These are phyloP conservation scores for Mechanitis mazaeus DNA, from an alignment of 2,888 invertebrate species.

Conservation along the genomic window DNA sequence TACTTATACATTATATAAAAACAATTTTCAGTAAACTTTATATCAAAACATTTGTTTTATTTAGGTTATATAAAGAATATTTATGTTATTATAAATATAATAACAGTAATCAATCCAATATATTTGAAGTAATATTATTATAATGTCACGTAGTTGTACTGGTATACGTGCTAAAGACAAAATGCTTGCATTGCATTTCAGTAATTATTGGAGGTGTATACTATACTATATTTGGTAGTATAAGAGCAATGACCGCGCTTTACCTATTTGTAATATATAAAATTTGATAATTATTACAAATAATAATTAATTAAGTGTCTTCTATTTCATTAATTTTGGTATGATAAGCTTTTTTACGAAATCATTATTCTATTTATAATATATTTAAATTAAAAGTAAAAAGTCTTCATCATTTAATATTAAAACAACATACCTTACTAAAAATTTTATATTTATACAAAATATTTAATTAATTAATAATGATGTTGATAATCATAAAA, in stretches of 20 bases:
- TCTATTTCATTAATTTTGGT: too few relatives aligned
- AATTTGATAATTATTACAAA: conserved; percentile 11
- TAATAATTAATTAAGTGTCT: neutral
- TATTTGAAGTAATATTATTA: conserved; percentile 2
- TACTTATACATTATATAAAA: too few relatives aligned
- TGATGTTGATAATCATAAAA: too few relatives aligned
- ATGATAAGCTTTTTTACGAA: too few relatives aligned
- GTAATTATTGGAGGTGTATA: conserved; percentile 34
- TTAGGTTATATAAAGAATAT: neutral
- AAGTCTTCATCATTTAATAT: too few relatives aligned
- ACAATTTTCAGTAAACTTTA: too few relatives aligned
- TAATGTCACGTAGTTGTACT: conserved; percentile 15
- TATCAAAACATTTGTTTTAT: too few relatives aligned
- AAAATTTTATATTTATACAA: too few relatives aligned
- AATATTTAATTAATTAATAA: too few relatives aligned
- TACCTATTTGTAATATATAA: conserved; percentile 28
- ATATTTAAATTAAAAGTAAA: too few relatives aligned
- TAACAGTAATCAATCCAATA: conserved; percentile 9
- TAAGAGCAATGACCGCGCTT: conserved; percentile 35
- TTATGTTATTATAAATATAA: conserved; percentile 1
- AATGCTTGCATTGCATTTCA: conserved; percentile 23
- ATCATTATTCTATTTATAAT: too few relatives aligned
- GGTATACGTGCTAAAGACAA: conserved; percentile 26
- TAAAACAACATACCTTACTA: too few relatives aligned
- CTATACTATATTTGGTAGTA: conserved; percentile 29